Conservation (phyloP, 2,113 vertebrate genomes). For the Carollia perspicillata region DNA sequence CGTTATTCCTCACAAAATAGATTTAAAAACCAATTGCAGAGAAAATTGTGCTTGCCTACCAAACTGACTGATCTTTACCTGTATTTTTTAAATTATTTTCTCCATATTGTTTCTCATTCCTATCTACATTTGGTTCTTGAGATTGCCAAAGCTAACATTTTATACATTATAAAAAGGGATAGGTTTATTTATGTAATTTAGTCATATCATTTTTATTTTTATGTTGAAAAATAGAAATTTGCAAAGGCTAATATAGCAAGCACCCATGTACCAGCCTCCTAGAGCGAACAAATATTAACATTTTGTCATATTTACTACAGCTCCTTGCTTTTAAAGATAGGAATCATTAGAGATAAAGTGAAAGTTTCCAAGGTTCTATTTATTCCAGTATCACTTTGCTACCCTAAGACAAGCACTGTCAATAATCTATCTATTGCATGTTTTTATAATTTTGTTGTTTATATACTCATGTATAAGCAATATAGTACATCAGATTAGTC, state of each 20-base stretch:
- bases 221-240: neutral
- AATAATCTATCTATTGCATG: neutral
- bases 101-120: constrained; percentile 8
- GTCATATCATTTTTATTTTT: neutral
- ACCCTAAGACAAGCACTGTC: neutral
- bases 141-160: neutral
- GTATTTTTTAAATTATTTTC: neutral
- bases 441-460: neutral
- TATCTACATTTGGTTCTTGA: neutral
- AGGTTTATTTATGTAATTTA: neutral
- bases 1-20: constrained; percentile 16
- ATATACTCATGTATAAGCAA: neutral
- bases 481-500: neutral
- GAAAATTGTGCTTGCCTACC: neutral
- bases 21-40: neutral
- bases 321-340: constrained; percentile 36
- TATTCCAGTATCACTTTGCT: neutral
- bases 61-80: constrained; percentile 31
- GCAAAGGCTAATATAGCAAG: neutral
- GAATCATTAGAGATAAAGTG: neutral
- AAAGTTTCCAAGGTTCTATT: neutral
- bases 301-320: neutral
- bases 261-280: neutral
- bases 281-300: neutral
- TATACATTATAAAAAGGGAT: neutral